Percentiles rank a stretch among this genome's conserved stretches.
Evolutionary conservation across 2,888 invertebrate genomes (phyloP).

Genomic region (Tigriopus californicus): DNA sequence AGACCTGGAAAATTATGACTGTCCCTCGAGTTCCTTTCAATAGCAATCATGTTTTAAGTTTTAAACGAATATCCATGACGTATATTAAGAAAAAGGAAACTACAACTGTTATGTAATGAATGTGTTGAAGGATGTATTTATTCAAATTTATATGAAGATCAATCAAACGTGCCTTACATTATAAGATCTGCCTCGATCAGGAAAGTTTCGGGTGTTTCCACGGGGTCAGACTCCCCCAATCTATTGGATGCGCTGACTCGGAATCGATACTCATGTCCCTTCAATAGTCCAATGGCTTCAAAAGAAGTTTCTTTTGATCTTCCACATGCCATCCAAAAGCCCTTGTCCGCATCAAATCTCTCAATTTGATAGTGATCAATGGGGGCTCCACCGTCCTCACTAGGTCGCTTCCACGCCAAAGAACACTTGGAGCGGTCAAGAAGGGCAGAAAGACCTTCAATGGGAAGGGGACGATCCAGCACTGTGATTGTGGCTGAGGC

Average conservation of each 20-base stretch:
- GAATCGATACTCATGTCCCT: conserved; percentile 85
- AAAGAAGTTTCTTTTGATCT: conserved; percentile 36
- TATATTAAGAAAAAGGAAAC: no score
- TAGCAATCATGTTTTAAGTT: no score
- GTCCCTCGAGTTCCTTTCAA: no score
- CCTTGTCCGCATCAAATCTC: conserved; percentile 74
- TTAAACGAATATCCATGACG: no score
- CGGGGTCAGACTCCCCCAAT: conserved; percentile 87
- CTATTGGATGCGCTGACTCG: conserved; percentile 84
- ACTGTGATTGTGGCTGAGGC: neutral
- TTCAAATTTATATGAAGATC: no score
- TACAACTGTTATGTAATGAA: no score
- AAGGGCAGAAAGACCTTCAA: neutral
- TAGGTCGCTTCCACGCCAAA: conserved; percentile 83
- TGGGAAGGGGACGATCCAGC: conserved; percentile 5
- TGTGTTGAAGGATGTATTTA: no score
- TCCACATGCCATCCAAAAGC: conserved; percentile 71
- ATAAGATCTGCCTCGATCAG: no score
- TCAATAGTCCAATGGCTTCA: conserved; percentile 32
- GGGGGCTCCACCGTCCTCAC: conserved; percentile 83
- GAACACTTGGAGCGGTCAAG: conserved; percentile 37
- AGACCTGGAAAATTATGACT: no score
- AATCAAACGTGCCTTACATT: no score
- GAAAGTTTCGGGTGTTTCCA: conserved; percentile 26
- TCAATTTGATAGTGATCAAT: conserved; percentile 90